phyloP scores from a whole-genome alignment of 2,113 vertebrate species.

The Cygnus buccinator region DNA sequence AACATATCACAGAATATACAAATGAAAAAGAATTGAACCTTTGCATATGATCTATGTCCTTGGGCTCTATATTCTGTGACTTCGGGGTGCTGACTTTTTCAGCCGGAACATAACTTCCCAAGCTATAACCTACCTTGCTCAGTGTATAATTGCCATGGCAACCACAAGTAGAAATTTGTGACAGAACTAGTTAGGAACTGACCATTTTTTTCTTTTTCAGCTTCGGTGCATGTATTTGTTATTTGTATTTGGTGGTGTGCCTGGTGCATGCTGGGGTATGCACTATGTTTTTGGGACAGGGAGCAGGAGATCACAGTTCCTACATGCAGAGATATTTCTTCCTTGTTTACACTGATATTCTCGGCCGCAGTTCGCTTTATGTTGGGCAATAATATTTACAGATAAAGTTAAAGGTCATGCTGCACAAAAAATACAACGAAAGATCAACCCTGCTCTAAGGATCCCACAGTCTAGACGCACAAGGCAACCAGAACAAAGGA shows the following conservation, averaged over 20 bases:
- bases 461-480: not conserved
- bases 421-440: not conserved
- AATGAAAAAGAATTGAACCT: not conserved
- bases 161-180: not conserved
- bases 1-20: not conserved
- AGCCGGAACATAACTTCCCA: not conserved
- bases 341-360: not conserved
- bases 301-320: not conserved
- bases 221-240: not conserved
- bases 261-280: not conserved
- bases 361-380: not conserved
- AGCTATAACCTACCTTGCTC: not conserved
- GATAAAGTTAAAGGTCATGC: constrained; percentile 3
- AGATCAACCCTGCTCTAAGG: not conserved
- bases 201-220: not conserved
- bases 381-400: not conserved
- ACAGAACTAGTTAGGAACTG: not conserved
- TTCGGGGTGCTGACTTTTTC: not conserved
- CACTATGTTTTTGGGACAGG: not conserved
- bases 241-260: too few relatives aligned
- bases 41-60: not conserved
- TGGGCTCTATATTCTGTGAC: not conserved
- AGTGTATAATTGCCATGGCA: not conserved
- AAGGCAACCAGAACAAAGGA: not conserved
- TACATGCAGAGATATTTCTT: not conserved